phyloP scores from a whole-genome alignment of 2,797 vertebrate species.

The Amblyraja radiata region DNA sequence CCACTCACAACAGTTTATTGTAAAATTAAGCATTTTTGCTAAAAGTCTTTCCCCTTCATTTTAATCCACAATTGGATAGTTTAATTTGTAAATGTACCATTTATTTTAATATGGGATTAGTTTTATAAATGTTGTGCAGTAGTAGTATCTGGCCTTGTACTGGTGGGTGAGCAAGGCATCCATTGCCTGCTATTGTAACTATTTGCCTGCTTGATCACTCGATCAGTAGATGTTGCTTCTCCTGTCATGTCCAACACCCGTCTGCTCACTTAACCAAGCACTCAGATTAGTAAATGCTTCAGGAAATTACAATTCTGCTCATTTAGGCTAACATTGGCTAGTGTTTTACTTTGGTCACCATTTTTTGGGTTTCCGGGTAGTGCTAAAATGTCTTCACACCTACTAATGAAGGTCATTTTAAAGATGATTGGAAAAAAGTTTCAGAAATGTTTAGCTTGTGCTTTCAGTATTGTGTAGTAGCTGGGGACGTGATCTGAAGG shows the following conservation, averaged over 20 bases:
- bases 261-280: neutral
- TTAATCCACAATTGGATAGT: no score
- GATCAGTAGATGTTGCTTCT: neutral
- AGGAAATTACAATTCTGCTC: neutral
- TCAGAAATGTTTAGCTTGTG: neutral
- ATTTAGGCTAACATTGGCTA: neutral
- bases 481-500: neutral
- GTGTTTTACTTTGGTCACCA: neutral
- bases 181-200: no score
- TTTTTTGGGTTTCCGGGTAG: neutral
- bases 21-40: neutral
- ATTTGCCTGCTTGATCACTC: neutral
- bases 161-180: no score
- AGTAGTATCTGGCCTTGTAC: neutral
- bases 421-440: neutral
- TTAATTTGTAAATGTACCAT: no score
- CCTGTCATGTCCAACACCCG: neutral
- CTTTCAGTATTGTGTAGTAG: neutral
- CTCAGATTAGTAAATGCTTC: neutral
- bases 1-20: no score
- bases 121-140: no score
- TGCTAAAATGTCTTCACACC: neutral
- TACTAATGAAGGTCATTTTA: neutral
- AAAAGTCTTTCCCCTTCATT: no score
- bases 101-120: no score